Base-by-base conservation (phyloP, 2,888 invertebrate genomes). In the Scelioninae gen. 1 region DNA sequence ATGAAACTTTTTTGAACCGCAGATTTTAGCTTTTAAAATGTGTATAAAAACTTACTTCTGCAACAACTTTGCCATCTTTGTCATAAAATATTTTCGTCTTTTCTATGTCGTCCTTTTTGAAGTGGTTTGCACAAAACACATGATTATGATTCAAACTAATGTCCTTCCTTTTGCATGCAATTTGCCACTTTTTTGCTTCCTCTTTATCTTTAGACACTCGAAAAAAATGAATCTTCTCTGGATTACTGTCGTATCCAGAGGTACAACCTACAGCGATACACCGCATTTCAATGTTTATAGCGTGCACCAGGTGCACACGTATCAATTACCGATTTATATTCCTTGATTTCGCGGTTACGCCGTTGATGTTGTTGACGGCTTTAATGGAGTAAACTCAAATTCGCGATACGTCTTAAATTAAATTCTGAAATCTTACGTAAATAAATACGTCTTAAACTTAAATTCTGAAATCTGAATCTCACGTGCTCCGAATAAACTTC, bases 221-320 rank as follows among this genome's bases (percentile, higher is more conserved):
- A 58, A 38, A 58, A 58, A 58, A 58, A 13, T 40, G 13, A 5
- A 23, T 11, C 15, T 43, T 32, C 34, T 58, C 58, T n/a, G 58
- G 16, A 58, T 58, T 58, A 43, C 15, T 58, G 11, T 58, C 38
- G 43, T 56, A 58, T 34, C 58, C 40, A 34, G 58, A 58, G 13
- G 38, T 58, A 38, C 58, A 58, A 9, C 58, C 58, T 16, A 43
- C 40, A 38, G 3, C 40, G 15, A 34, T 34, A 38, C 58, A 58
- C 43, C 38, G 15, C 58, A 58, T 58, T 58, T 58, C n/a, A 11
- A 40, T 23, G 23, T 23, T 4, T 23, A 4, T 23, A 23, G 23
- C 23, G 23, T 23, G 23, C 23, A 23, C 23, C 4, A 23, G 23
- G 23, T 23, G 23, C 23, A 23, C 23, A 23, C 23, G 23, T 23